Base-by-base conservation (phyloP, 2,888 invertebrate genomes). In the Agapetus fuscipes region DNA sequence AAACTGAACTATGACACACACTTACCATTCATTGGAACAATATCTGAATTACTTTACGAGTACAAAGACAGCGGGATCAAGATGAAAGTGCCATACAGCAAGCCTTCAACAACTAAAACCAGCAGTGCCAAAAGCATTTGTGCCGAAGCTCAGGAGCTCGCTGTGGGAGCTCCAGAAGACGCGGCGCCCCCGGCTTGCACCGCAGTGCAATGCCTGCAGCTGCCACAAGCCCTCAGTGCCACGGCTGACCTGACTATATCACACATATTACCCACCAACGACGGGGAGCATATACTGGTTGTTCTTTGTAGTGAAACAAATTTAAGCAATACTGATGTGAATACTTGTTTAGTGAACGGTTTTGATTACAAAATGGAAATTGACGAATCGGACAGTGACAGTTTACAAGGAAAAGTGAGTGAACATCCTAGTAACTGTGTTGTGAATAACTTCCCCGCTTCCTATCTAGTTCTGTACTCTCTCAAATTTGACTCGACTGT, bases 191-290 rank as follows among this genome's bases (percentile, higher is more conserved):
- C 50, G 1, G 64, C 63, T 34, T 68, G 66, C 32, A 54, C 65
- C 30, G 74, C 76, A 0, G 66, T 77, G 16, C 77, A 78, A 53
- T 76, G 76, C 52, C 55, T 78, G 15, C 59, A 62, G 50, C 60
- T 78, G 48, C 76, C 76, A 10, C 50, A 64, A 3, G 62, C 60
- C 37, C 58, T 74, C 43, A 66, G 65, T 44, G 56, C 68, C 13
- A 59, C 59, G 37, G 65, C 66, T 28, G 66, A 72, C 51, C 59
- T 75, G 30, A 68, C 63, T 51, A 67, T 80, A 11, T 71, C 74
- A 1, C 77, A 79, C 51, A 71, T 86, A 29, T 54, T 80, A 41
- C 80, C 83, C 1, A 80, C 80, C 1, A 73, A 75, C 46, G 82
- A 83, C 54, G 78, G 79, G 45, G 71, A 72, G 44, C 79, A 81